Evolutionary conservation across 2,888 invertebrate species (phyloP).

Genomic region (Thymelicus sylvestris): DNA sequence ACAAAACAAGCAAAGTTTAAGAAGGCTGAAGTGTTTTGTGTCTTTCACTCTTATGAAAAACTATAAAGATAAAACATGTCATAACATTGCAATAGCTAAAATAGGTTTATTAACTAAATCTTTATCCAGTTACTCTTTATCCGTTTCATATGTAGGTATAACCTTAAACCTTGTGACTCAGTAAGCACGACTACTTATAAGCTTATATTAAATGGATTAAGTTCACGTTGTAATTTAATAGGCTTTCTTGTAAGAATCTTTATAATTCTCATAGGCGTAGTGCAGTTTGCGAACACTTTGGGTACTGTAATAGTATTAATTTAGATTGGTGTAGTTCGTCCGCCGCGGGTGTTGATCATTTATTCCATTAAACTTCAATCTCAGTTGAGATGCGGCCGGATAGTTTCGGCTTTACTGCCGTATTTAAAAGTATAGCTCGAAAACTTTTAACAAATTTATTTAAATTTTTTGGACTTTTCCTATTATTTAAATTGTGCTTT

Average conservation of each 20-base stretch:
- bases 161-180: too few relatives aligned
- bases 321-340: slow-evolving; percentile 54
- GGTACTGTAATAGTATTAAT: slow-evolving; percentile 57
- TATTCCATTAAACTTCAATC: slow-evolving; percentile 75
- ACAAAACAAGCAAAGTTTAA: too few relatives aligned
- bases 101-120: too few relatives aligned
- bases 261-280: slow-evolving; percentile 42
- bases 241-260: slow-evolving; percentile 33
- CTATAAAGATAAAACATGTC: too few relatives aligned
- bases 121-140: too few relatives aligned
- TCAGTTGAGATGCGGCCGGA: slow-evolving; percentile 19
- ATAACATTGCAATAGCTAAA: too few relatives aligned
- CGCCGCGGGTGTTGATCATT: slow-evolving; percentile 58
- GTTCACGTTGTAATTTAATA: slow-evolving; percentile 17
- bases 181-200: neutral
- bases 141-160: too few relatives aligned
- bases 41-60: too few relatives aligned
- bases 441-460: slow-evolving; percentile 1
- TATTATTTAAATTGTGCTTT: too few relatives aligned
- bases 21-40: too few relatives aligned
- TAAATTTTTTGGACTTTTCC: neutral
- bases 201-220: neutral
- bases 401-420: neutral
- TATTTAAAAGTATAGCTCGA: slow-evolving; percentile 2
- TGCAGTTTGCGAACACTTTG: slow-evolving; percentile 45